Evolutionary conservation across 2,797 vertebrate genomes (phyloP).

Genomic region (Chromis chromis): DNA sequence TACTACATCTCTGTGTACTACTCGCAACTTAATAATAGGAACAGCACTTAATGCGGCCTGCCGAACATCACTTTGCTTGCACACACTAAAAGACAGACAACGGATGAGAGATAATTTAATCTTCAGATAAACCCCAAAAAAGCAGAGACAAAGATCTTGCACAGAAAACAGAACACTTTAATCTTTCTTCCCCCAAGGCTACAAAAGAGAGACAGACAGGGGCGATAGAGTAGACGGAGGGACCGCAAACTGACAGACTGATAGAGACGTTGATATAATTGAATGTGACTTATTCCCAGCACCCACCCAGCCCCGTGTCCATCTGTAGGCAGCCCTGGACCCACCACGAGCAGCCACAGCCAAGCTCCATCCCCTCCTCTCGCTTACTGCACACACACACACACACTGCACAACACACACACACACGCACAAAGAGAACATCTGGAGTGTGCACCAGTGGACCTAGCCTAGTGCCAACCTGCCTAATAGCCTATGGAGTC

Average conservation of each 20-base stretch:
- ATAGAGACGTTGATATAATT: constrained; percentile 88
- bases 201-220: constrained; percentile 54
- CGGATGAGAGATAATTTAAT: constrained; percentile 74
- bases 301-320: constrained; percentile 80
- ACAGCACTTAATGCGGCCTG: constrained; percentile 60
- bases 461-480: constrained; percentile 87
- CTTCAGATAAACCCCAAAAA: constrained; percentile 77
- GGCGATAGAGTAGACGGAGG: constrained; percentile 58
- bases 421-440: constrained; percentile 77
- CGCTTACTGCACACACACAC: constrained; percentile 28
- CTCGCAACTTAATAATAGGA: constrained; percentile 55
- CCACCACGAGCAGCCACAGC: constrained; percentile 67
- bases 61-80: constrained; percentile 66
- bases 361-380: constrained; percentile 49
- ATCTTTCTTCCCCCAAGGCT: constrained; percentile 71
- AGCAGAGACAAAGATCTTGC: constrained; percentile 77
- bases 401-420: constrained; percentile 31
- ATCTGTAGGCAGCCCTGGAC: constrained; percentile 83
- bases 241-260: constrained; percentile 73
- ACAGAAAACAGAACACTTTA: constrained; percentile 81
- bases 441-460: constrained; percentile 87
- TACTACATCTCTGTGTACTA: constrained; percentile 31
- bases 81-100: constrained; percentile 64
- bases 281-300: constrained; percentile 85
- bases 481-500: constrained; percentile 91